A percentile compares a stretch with the other conserved stretches of the same genome.
These are phyloP conservation scores for Iphiclides podalirius DNA, from an alignment of 2,888 invertebrate genomes.

Conservation along the genomic window DNA sequence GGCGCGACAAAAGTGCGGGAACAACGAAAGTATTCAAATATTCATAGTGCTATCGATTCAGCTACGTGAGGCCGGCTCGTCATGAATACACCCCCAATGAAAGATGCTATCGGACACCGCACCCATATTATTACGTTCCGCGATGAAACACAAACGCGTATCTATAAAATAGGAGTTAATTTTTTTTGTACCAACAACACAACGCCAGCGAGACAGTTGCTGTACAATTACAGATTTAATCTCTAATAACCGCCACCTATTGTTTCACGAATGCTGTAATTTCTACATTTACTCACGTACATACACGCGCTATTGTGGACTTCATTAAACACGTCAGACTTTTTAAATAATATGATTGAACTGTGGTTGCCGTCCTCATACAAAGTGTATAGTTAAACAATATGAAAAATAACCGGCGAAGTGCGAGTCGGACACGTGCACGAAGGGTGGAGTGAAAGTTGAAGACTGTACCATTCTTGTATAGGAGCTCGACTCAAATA, in stretches of 20 bases:
- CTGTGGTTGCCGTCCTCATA: too few species aligned
- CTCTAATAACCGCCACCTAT: constrained; percentile 15
- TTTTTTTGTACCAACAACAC: constrained; percentile 16
- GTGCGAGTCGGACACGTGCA: too few species aligned
- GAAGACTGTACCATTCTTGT: too few species aligned
- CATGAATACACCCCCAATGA: constrained; percentile 59
- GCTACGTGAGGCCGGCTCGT: constrained; percentile 34
- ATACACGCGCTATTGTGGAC: neutral
- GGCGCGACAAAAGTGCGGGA: constrained; percentile 49
- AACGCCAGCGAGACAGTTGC: constrained; percentile 4
- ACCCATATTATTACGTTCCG: constrained; percentile 56
- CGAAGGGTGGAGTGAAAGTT: too few species aligned
- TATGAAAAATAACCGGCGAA: too few species aligned
- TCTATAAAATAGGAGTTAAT: constrained; percentile 25
- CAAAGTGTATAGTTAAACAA: too few species aligned
- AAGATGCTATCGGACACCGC: constrained; percentile 70
- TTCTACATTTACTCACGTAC: neutral
- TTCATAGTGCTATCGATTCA: constrained; percentile 70
- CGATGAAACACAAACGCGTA: constrained; percentile 51
- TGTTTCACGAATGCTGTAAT: constrained; percentile 10
- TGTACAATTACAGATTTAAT: constrained; percentile 22
- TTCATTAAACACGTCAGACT: too few species aligned
- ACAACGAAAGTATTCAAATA: constrained; percentile 65
- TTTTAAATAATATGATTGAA: neutral
- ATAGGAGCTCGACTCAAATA: too few species aligned